Evolutionary conservation across 2,888 invertebrate species (phyloP), one percentile per base, ranked within the genome.

Genomic region (Nysson spinosus): DNA sequence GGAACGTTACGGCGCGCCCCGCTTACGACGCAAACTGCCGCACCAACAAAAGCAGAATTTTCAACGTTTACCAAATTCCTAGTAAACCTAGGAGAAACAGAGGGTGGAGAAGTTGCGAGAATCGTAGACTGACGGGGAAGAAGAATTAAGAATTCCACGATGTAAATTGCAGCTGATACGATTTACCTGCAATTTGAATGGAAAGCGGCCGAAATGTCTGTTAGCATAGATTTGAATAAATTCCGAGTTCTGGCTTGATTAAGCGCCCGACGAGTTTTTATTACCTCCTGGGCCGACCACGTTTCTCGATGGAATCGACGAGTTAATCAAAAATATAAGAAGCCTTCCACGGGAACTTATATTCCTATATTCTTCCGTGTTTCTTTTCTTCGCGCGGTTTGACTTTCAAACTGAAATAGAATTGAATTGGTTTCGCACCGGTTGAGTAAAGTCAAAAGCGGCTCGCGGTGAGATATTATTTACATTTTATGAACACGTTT

Each of bases 181-280:
- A 79, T 80, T 79, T 78, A 73, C 61, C 74, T 71, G 72, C 75
- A 78, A 79, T 78, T 79, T 73, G 76, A 80, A 80, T 78, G 75
- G 72, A 74, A 76, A 77, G 75, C 71, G 65, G 56, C 30, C 52
- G 30, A 50, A 47, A 78, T 78, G 76, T 74, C 75, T 78, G 78
- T 82, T 82, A 80, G 83, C 81, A 83, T 83, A 80, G 73, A 83
- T 83, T 83, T 83, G 78, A 82, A 83, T 83, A 83, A 80, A 83
- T 83, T 82, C 75, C 58, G 68, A 81, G 77, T 81, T 79, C 77
- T 69, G 80, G 74, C 66, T 83, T 82, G 80, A 81, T 83, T 83
- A 83, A 81, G 78, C n/a, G n/a, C 72, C 61, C 64, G 67, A 72
- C 76, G 77, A 81, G 81, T 84, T 82, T 82, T 82, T 77, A 75